Evolutionary conservation across 2,797 vertebrate species (phyloP).

Genomic region (Urosaurus nigricauda): DNA sequence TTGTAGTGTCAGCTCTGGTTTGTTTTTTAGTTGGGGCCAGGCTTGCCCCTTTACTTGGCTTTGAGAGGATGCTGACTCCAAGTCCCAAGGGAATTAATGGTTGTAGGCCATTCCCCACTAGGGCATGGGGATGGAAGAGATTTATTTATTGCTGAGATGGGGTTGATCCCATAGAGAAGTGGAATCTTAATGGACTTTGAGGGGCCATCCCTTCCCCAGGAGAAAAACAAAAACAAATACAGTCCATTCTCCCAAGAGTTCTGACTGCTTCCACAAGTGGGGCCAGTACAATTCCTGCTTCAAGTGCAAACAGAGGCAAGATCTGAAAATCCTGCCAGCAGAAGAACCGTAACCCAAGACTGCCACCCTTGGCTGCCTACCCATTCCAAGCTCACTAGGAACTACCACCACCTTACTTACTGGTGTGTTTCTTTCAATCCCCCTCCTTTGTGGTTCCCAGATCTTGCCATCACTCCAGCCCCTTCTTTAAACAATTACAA

Average conservation of each 20-base stretch:
- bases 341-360: too few relatives aligned
- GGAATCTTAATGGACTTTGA: too few relatives aligned
- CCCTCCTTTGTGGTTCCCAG: too few relatives aligned
- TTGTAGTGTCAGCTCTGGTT: background rate
- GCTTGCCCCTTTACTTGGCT: background rate
- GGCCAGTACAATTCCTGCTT: background rate
- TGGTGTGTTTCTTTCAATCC: rapidly evolving
- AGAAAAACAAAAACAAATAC: background rate
- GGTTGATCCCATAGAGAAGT: too few relatives aligned
- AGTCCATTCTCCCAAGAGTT: background rate
- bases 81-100: too few relatives aligned
- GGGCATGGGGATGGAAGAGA: too few relatives aligned
- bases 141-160: background rate
- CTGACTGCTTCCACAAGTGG: too few relatives aligned
- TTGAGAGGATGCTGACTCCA: too few relatives aligned
- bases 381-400: background rate
- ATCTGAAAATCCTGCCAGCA: too few relatives aligned
- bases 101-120: too few relatives aligned
- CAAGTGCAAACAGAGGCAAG: background rate
- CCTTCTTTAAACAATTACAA: background rate
- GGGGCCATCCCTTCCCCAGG: background rate
- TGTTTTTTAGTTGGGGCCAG: background rate
- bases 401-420: background rate
- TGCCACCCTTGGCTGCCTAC: background rate
- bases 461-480: background rate